These are phyloP conservation scores for Eufriesea mexicana DNA, from an alignment of 1,140 invertebrate genomes.

Conservation along the genomic window DNA sequence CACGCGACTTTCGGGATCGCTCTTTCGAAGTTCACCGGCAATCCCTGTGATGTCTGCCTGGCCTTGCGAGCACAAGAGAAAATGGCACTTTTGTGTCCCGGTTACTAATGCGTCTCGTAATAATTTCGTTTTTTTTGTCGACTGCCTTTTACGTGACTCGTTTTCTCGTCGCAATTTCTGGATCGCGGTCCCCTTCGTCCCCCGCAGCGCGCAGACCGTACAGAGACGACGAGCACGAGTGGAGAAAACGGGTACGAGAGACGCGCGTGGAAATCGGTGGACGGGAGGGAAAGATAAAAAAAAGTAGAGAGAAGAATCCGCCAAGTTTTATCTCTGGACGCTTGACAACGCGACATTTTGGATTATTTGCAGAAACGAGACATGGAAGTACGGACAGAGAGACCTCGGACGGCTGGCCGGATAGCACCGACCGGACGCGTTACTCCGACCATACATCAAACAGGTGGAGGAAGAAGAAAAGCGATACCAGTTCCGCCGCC, in stretches of 20 bases:
- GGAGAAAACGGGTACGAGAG: not conserved
- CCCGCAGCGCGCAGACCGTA: not conserved
- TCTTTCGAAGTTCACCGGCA: conserved; percentile 68
- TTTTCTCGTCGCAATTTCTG: conserved; percentile 27
- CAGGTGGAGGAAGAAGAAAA: conserved; percentile 76
- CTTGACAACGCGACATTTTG: conserved; percentile 22
- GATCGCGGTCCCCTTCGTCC: not conserved
- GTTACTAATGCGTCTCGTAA: conserved; percentile 58
- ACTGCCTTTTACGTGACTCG: conserved; percentile 47
- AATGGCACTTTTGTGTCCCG: conserved; percentile 68
- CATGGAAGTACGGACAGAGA: conserved; percentile 78
- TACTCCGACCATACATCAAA: conserved; percentile 77
- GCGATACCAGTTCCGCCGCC: conserved; percentile 80
- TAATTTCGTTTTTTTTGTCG: conserved; percentile 57
- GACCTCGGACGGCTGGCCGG: conserved; percentile 76
- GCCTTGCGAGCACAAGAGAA: conserved; percentile 57
- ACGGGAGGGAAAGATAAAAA: not conserved
- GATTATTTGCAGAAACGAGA: conserved; percentile 65
- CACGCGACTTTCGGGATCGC: conserved; percentile 45
- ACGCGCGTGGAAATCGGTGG: conserved; percentile 5
- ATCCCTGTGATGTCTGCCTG: conserved; percentile 66
- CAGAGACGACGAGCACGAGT: too few relatives aligned
- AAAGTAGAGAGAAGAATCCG: not conserved
- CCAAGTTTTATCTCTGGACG: not conserved
- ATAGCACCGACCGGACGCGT: conserved; percentile 78